Percentiles rank a stretch among this genome's conserved stretches.
These are phyloP conservation scores for Microtus ochrogaster DNA, from an alignment of 2,113 vertebrate genomes.

Conservation along the genomic window DNA sequence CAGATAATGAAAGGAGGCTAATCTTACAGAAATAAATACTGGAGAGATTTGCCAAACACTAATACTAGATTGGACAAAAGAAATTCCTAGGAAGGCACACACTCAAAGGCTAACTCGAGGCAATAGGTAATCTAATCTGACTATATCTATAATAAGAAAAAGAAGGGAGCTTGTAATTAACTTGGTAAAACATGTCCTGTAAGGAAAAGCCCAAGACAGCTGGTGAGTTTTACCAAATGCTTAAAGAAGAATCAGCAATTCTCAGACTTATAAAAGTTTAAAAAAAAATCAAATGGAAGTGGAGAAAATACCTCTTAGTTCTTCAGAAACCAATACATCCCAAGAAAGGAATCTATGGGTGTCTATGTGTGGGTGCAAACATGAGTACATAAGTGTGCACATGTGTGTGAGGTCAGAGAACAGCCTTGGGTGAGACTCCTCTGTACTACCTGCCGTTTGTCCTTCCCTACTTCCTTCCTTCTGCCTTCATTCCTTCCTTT, in stretches of 20 bases:
- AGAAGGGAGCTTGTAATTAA: not conserved
- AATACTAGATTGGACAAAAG: not conserved
- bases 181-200: not conserved
- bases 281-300: not conserved
- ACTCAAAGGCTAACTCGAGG: not conserved
- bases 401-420: not conserved
- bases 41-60: not conserved
- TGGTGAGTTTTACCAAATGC: slow-evolving; percentile 32
- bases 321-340: not conserved
- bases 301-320: not conserved
- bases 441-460: not conserved
- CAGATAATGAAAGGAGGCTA: not conserved
- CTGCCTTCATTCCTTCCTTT: no score
- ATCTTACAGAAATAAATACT: not conserved
- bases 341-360: not conserved
- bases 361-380: not conserved
- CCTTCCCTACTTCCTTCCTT: not conserved
- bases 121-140: slow-evolving; percentile 21
- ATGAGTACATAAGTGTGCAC: no score
- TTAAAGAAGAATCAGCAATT: slow-evolving; percentile 30
- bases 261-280: not conserved
- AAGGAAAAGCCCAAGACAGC: slow-evolving; percentile 36
- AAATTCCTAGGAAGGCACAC: slow-evolving; percentile 32
- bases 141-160: not conserved
- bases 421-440: not conserved